phyloP scores from a whole-genome alignment of 53 echinoderm and acorn worm genomes.

The Stichopus horrens region DNA sequence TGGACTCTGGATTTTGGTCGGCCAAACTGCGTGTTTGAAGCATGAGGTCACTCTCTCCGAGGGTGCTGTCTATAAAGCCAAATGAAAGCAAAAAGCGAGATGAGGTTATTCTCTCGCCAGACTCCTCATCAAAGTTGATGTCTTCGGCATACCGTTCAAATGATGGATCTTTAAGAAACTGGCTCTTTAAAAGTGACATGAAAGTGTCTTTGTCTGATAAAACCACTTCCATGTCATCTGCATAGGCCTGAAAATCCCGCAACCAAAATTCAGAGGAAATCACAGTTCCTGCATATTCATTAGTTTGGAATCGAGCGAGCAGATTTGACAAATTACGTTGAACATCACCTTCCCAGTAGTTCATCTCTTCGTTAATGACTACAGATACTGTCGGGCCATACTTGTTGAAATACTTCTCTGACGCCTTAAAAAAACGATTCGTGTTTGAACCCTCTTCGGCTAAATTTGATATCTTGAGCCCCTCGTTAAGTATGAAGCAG shows the following conservation, averaged over 20 bases:
- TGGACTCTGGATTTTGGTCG: conserved; percentile 25
- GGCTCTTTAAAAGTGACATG: conserved; percentile 34
- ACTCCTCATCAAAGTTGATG: conserved; percentile 58
- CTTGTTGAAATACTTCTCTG: conserved; percentile 35
- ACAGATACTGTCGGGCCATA: conserved; percentile 64
- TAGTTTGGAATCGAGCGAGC: conserved; percentile 43
- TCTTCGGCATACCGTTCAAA: conserved; percentile 59
- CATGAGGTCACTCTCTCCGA: conserved; percentile 61
- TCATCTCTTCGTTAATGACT: conserved; percentile 45
- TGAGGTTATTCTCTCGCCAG: conserved; percentile 46
- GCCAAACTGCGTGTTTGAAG: conserved; percentile 48
- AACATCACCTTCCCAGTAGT: conserved; percentile 55
- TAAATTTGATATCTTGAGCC: conserved; percentile 53
- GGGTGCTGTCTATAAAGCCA: conserved; percentile 52
- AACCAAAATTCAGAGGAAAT: conserved; percentile 64
- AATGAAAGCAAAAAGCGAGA: conserved; percentile 63
- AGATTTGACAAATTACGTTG: conserved; percentile 46
- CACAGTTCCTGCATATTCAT: conserved; percentile 32
- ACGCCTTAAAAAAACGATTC: conserved; percentile 46
- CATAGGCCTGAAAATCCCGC: conserved; percentile 47
- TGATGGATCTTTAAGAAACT: conserved; percentile 48
- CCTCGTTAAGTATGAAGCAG: conserved; percentile 46
- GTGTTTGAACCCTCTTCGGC: conserved; percentile 55
- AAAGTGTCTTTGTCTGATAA: conserved; percentile 33
- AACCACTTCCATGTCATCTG: conserved; percentile 1